Conservation (phyloP, 2,113 vertebrate genomes). For the Cyphomyrus discorhynchus region DNA sequence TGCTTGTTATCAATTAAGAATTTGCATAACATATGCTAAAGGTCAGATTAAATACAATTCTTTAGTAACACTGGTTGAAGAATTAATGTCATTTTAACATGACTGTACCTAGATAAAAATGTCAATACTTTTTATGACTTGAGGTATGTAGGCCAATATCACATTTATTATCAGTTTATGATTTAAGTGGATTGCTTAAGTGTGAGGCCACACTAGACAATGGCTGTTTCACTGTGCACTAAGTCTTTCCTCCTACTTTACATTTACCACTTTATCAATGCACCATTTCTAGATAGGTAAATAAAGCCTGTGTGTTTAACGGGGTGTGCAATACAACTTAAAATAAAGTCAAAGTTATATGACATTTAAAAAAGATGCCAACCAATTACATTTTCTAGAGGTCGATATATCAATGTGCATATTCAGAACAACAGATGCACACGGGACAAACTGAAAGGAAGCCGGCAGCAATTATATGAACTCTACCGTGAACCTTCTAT, state of each 20-base stretch:
- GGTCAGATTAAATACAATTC: background rate
- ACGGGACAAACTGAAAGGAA: background rate
- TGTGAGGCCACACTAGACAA: background rate
- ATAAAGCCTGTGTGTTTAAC: background rate
- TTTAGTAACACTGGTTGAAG: background rate
- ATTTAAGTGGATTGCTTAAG: background rate
- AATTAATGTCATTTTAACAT: background rate
- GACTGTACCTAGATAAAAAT: background rate
- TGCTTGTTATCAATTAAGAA: background rate
- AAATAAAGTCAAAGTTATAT: background rate
- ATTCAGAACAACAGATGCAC: background rate
- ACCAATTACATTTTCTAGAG: background rate
- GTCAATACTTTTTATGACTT: background rate
- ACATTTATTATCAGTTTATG: background rate
- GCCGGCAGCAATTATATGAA: background rate
- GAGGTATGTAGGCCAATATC: background rate
- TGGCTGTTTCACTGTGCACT: background rate
- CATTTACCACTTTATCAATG: background rate
- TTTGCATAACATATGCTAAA: background rate
- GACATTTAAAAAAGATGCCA: background rate
- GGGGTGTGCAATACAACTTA: background rate
- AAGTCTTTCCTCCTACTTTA: background rate
- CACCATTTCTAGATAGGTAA: background rate
- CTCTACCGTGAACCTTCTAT: background rate
- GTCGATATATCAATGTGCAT: background rate